Evolutionary conservation across 2,113 vertebrate genomes (phyloP).

Genomic region (Clarias batrachus): DNA sequence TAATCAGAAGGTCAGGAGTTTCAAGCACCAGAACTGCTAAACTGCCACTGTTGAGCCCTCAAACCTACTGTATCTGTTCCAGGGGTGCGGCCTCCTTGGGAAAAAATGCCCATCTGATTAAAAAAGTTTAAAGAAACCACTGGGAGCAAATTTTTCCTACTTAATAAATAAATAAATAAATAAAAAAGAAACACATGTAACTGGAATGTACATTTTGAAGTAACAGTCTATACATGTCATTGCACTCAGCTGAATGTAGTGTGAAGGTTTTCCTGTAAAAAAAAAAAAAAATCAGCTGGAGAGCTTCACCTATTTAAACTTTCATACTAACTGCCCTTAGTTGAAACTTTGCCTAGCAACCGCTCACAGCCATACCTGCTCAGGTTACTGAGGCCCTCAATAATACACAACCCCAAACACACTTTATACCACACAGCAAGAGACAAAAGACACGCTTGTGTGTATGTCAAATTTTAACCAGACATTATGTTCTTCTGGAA

Average conservation of each 20-base stretch:
- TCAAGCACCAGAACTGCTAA: no score
- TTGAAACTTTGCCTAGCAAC: slow-evolving; percentile 78
- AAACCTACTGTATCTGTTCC: no score
- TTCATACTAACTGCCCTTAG: slow-evolving; percentile 78
- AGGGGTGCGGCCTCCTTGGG: no score
- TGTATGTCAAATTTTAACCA: not conserved
- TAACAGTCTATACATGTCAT: not conserved
- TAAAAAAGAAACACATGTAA: not conserved
- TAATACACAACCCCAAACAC: slow-evolving; percentile 78
- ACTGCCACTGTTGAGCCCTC: no score
- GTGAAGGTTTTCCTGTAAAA: not conserved
- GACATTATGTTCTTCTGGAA: not conserved
- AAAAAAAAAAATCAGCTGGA: not conserved
- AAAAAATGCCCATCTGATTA: not conserved
- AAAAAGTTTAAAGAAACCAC: not conserved
- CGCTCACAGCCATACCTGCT: slow-evolving; percentile 72
- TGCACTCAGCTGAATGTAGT: not conserved
- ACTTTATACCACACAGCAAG: slow-evolving; percentile 47
- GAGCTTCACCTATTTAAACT: slow-evolving; percentile 73
- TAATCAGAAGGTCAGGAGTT: no score
- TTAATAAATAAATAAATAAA: not conserved
- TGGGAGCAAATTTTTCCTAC: not conserved
- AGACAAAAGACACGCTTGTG: not conserved
- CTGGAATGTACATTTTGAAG: not conserved
- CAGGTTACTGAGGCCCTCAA: slow-evolving; percentile 84